Percentiles rank a stretch among this genome's conserved stretches.
These are phyloP conservation scores for Dipodomys merriami DNA, from an alignment of 2,113 vertebrate genomes.

Conservation along the genomic window DNA sequence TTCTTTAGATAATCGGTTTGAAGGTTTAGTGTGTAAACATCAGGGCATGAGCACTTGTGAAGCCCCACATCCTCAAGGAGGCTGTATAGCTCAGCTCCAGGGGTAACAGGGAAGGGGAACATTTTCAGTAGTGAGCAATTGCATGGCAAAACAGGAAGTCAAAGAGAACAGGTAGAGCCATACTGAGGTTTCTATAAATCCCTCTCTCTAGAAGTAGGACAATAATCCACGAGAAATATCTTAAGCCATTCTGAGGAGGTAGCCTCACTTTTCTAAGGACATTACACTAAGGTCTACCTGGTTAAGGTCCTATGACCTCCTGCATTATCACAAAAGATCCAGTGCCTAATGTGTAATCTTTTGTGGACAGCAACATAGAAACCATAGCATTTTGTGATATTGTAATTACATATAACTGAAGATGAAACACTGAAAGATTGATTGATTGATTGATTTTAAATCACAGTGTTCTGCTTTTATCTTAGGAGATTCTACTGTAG, in stretches of 20 bases:
- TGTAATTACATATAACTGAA: neutral
- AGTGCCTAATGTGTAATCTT: neutral
- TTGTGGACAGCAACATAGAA: neutral
- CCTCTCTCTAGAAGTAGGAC: fast-evolving
- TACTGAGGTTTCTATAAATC: neutral
- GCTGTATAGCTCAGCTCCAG: too few relatives aligned
- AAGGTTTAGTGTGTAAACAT: neutral
- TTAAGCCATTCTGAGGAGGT: neutral
- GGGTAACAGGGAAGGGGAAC: neutral
- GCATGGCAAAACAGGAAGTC: neutral
- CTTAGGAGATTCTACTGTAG: too few relatives aligned
- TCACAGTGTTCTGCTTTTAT: too few relatives aligned
- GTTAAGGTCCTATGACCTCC: neutral
- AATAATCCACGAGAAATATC: neutral
- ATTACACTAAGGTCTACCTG: neutral
- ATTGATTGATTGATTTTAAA: neutral
- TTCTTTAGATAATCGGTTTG: neutral
- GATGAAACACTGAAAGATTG: neutral
- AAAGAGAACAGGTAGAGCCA: neutral
- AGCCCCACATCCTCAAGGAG: too few relatives aligned
- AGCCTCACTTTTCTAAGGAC: neutral
- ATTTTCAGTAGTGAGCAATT: too few relatives aligned
- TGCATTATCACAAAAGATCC: neutral
- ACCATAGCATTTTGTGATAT: neutral
- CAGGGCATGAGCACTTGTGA: neutral